phyloP scores from a whole-genome alignment of 2,797 vertebrate species.

The Clarias platycephalus region DNA sequence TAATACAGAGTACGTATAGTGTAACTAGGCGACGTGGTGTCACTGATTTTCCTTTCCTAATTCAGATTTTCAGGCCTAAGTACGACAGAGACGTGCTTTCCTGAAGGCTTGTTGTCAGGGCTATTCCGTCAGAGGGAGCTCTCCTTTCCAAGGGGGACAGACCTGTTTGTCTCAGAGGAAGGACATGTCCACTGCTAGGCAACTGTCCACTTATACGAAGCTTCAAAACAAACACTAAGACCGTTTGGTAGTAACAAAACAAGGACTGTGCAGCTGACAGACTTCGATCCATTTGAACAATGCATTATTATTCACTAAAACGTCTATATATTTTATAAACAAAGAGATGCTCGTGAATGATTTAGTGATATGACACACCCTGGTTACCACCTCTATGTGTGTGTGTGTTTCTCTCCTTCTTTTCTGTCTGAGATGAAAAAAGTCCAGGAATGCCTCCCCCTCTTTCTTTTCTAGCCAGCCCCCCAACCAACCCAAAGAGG shows the following conservation, averaged over 20 bases:
- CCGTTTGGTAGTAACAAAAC: neutral
- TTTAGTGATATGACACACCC: slow-evolving; percentile 71
- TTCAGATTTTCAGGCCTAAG: slow-evolving; percentile 67
- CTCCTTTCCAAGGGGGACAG: slow-evolving; percentile 72
- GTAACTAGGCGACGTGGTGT: slow-evolving; percentile 22
- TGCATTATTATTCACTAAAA: neutral
- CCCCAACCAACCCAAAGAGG: slow-evolving; percentile 65
- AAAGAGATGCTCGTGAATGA: slow-evolving; percentile 49
- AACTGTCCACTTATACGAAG: slow-evolving; percentile 20
- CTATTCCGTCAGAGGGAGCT: slow-evolving; percentile 79
- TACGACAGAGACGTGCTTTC: neutral
- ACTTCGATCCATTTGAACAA: neutral
- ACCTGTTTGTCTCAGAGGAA: slow-evolving; percentile 71
- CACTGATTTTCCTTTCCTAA: slow-evolving; percentile 74
- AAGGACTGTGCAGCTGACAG: neutral
- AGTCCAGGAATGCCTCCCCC: slow-evolving; percentile 69
- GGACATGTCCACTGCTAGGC: slow-evolving; percentile 30
- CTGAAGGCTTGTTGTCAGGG: slow-evolving; percentile 77
- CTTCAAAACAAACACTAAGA: slow-evolving; percentile 37
- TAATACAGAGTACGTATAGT: neutral
- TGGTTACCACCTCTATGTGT: slow-evolving; percentile 54
- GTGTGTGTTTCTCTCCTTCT: neutral
- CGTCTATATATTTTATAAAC: slow-evolving; percentile 50
- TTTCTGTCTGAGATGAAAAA: slow-evolving; percentile 64
- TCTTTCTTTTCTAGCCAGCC: slow-evolving; percentile 63